Percentiles rank a stretch among this genome's conserved stretches.
phyloP scores from a whole-genome alignment of 2,113 vertebrate genomes.

The Alces alces region DNA sequence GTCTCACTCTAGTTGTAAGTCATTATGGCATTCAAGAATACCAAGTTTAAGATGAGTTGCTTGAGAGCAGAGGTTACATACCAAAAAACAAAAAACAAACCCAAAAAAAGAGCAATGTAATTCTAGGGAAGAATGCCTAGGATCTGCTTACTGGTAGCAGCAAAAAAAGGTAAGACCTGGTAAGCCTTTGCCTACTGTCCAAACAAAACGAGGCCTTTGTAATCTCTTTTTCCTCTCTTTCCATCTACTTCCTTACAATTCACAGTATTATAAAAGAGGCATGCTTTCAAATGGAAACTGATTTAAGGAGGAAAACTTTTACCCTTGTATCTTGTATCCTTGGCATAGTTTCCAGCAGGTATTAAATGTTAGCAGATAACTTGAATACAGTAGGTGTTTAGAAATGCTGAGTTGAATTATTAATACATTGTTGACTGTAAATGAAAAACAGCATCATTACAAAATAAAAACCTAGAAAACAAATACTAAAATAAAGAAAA shows the following conservation, averaged over 20 bases:
- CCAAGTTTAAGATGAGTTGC: background rate
- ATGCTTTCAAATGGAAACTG: background rate
- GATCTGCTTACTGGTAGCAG: background rate
- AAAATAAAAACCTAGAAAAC: background rate
- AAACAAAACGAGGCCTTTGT: background rate
- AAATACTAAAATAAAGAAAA: background rate
- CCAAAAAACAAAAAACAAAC: background rate
- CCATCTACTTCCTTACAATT: background rate
- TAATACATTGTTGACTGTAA: background rate
- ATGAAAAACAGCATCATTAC: background rate
- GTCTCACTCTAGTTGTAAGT: background rate
- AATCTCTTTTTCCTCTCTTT: background rate
- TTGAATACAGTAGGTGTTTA: background rate
- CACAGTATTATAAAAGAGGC: background rate
- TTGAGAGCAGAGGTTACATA: background rate
- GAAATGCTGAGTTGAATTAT: background rate
- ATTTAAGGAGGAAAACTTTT: background rate
- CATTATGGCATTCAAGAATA: background rate
- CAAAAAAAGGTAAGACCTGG: background rate
- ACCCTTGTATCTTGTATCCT: background rate
- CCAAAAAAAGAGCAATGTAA: background rate
- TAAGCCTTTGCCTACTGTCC: background rate
- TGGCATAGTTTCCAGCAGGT: background rate
- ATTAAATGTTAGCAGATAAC: background rate
- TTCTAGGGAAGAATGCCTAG: background rate